Evolutionary conservation across 2,113 vertebrate genomes (phyloP).

Genomic region (Trachemys scripta): DNA sequence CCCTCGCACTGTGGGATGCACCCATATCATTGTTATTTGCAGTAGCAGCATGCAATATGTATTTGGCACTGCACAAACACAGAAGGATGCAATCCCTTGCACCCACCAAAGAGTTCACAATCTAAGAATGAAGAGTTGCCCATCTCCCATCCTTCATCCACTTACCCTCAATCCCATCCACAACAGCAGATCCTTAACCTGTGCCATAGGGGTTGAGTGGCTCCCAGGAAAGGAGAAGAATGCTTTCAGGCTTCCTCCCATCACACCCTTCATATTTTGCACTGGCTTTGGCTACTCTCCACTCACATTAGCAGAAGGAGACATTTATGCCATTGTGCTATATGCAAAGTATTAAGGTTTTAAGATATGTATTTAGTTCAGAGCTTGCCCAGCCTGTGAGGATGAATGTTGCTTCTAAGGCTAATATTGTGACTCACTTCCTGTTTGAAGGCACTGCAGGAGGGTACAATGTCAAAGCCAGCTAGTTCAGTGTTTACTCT

Average conservation of each 20-base stretch:
- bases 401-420: neutral
- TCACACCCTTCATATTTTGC: neutral
- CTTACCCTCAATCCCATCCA: neutral
- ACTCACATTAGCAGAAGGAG: neutral
- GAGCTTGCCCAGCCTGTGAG: neutral
- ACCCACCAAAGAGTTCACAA: neutral
- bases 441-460: neutral
- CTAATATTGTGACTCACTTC: neutral
- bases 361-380: neutral
- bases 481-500: neutral
- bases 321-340: neutral
- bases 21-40: neutral
- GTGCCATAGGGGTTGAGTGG: neutral
- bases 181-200: neutral
- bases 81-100: neutral
- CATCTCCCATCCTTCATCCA: neutral
- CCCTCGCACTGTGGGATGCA: neutral
- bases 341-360: accelerated
- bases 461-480: neutral
- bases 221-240: neutral
- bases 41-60: accelerated
- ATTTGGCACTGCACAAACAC: neutral
- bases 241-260: neutral
- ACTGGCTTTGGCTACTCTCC: neutral
- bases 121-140: neutral